Conservation (phyloP, 2,113 vertebrate species). For the Loxodonta africana region DNA sequence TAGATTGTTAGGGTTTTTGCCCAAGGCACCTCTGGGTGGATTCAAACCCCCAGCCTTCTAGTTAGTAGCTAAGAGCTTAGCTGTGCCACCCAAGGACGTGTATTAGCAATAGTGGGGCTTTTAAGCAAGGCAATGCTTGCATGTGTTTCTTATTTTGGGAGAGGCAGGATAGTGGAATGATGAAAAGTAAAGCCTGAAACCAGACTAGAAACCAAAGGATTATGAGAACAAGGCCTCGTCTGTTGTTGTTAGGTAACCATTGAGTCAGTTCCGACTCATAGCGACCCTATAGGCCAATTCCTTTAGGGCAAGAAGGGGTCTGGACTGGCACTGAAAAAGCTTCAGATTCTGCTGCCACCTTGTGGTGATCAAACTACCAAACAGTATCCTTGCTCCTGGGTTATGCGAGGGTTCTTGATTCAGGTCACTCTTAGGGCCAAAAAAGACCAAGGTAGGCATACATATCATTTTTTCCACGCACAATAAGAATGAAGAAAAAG, state of each 20-base stretch:
- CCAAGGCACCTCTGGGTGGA: not conserved
- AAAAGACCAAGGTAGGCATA: not conserved
- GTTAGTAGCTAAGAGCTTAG: not conserved
- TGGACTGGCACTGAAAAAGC: not conserved
- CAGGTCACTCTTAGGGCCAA: not conserved
- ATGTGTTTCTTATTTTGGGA: not conserved
- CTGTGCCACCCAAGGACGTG: too few relatives aligned
- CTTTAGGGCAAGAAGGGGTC: not conserved
- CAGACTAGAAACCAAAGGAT: not conserved
- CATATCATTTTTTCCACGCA: not conserved
- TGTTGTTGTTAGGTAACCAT: not conserved
- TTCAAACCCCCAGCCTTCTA: not conserved
- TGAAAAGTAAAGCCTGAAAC: not conserved
- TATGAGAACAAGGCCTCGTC: not conserved
- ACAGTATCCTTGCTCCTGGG: fast-evolving
- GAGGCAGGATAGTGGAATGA: not conserved
- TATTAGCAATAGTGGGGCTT: not conserved
- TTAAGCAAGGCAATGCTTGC: not conserved
- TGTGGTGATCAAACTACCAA: not conserved
- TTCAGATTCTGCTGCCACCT: constrained; percentile 42
- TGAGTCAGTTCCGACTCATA: too few relatives aligned
- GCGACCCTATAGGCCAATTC: not conserved
- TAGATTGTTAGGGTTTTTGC: not conserved
- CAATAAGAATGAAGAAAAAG: not conserved
- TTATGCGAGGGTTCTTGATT: not conserved